Base-by-base conservation (phyloP, 2,888 invertebrate genomes). In the Odontocerum albicorne region DNA sequence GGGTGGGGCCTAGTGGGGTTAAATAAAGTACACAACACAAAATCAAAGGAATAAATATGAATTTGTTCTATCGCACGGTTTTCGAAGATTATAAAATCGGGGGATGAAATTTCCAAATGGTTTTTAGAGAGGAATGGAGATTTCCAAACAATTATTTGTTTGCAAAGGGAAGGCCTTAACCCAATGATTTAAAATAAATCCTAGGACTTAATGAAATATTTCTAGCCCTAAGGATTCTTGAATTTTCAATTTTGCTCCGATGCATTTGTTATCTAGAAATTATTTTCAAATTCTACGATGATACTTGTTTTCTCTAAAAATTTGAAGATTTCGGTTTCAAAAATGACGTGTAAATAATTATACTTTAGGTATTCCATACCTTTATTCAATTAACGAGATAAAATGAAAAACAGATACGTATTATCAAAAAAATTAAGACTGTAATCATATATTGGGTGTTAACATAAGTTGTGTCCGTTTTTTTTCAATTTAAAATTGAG, bases 1-100 rank as follows among this genome's bases (percentile, higher is more conserved):
- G 32, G 51, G 46, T 49, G 40, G 22, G 45, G 36, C 21, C 47
- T 47, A 27, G 45, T 32, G 33, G 52, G 49, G 42, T 21, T 43
- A 49, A 57, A 60, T 51, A 57, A 49, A 55, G 55, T 55, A 57
- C 60, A 50, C 50, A 55, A 49, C 55, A 39, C 43, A 53, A 60
- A 60, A 60, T 60, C 60, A 60, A 60, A 60, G 60, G 60, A 60
- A 60, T 58, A 58, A 60, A 60, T 60, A 56, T 53, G 60, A 60
- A 60, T 60, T 60, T 60, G 57, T 57, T 60, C 47, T 53, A 58
- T 54, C 44, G 51, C 51, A 52, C 52, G 57, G 60, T 51, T 50
- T 50, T 56, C 56, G 53, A 52, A 59, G 59, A 59, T 59, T 59
- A 59, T 53, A 56, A 59, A 56, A 51, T 59, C 40, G 33, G 36